A percentile compares a stretch with the other conserved stretches of the same genome.
Conservation (phyloP, 2,888 invertebrate genomes). For the Caenorhabditis sp. region DNA sequence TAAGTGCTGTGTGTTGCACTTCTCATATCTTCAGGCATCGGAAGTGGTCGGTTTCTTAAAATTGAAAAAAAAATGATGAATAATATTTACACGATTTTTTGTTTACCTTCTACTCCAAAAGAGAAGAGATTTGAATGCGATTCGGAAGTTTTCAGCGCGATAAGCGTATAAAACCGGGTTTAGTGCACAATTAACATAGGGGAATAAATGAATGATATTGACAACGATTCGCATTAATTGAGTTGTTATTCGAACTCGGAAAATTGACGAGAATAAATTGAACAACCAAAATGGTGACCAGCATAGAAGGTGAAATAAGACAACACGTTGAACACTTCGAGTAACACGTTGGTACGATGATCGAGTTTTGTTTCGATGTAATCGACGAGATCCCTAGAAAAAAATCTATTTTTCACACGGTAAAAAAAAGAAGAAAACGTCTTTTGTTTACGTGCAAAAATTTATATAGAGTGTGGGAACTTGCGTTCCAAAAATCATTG, state of each 20-base stretch:
- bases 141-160: conserved; percentile 67
- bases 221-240: conserved; percentile 66
- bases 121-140: conserved; percentile 63
- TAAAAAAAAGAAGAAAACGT: not conserved
- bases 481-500: conserved; percentile 1
- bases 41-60: conserved; percentile 39
- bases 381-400: conserved; percentile 55
- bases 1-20: conserved; percentile 41
- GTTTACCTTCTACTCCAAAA: conserved; percentile 46
- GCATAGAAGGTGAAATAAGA: conserved; percentile 68
- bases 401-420: not conserved
- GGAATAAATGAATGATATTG: conserved; percentile 68
- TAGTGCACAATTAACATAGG: conserved; percentile 69
- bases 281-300: conserved; percentile 70
- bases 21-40: conserved; percentile 33
- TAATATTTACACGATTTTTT: not conserved
- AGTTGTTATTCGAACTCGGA: conserved; percentile 61
- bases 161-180: conserved; percentile 68
- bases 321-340: conserved; percentile 68
- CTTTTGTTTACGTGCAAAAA: not conserved
- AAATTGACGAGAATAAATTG: conserved; percentile 67
- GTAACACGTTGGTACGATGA: conserved; percentile 70
- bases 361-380: conserved; percentile 55
- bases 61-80: conserved; percentile 1
- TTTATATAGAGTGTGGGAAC: no score